Evolutionary conservation across 2,888 invertebrate genomes (phyloP).

Genomic region (Acanthosepion pharaonis): DNA sequence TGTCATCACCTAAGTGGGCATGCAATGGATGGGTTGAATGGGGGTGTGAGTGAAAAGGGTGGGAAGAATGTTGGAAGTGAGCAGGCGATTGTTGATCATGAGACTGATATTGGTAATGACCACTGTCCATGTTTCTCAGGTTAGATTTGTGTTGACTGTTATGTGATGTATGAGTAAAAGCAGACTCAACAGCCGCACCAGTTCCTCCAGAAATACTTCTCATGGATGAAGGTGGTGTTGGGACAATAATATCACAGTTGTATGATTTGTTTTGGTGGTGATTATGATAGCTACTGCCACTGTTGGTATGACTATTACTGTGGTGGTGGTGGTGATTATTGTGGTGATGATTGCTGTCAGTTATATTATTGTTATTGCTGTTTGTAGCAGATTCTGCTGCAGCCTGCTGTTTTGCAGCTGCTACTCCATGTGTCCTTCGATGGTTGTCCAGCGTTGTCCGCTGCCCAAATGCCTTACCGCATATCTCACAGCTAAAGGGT

Average conservation of each 20-base stretch:
- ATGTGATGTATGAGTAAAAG: not conserved
- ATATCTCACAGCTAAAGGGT: not conserved
- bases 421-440: not conserved
- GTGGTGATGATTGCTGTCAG: not conserved
- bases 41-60: not conserved
- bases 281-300: not conserved
- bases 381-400: not conserved
- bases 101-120: not conserved
- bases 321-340: not conserved
- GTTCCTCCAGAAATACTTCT: not conserved
- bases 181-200: not conserved
- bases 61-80: not conserved
- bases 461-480: constrained; percentile 1
- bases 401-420: constrained; percentile 24
- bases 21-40: constrained; percentile 36
- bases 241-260: constrained; percentile 43
- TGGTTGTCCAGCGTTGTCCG: constrained; percentile 38
- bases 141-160: not conserved
- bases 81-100: not conserved
- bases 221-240: not conserved
- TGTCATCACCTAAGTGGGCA: constrained; percentile 1
- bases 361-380: not conserved
- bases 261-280: not conserved
- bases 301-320: not conserved
- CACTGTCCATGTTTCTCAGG: not conserved